Percentiles rank a stretch among this genome's conserved stretches.
phyloP scores from a whole-genome alignment of 1,140 invertebrate genomes.

The Pygmarrhopalites habei region DNA sequence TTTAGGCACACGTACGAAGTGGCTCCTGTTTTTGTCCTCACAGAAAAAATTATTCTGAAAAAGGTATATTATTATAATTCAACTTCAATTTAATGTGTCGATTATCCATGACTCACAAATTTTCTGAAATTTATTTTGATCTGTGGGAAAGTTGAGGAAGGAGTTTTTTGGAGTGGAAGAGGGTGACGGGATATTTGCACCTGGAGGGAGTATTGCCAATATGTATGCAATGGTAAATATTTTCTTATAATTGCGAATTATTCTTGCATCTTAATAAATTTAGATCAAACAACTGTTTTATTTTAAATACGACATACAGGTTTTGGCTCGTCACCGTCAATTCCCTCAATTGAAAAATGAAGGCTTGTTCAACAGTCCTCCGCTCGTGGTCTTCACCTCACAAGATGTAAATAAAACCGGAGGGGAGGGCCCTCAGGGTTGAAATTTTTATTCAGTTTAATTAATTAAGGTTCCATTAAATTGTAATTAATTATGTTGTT shows the following conservation, averaged over 20 bases:
- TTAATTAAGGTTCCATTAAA: too few species aligned
- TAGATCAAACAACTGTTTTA: too few species aligned
- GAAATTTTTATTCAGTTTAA: too few species aligned
- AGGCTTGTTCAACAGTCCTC: slow-evolving; percentile 54
- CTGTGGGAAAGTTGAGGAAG: slow-evolving; percentile 47
- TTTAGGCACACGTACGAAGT: slow-evolving; percentile 41
- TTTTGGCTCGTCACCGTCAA: slow-evolving; percentile 63
- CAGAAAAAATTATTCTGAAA: slow-evolving; percentile 32
- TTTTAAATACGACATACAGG: too few species aligned
- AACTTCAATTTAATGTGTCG: too few species aligned
- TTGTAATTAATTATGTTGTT: too few species aligned
- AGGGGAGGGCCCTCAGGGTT: too few species aligned
- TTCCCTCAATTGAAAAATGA: slow-evolving; percentile 67
- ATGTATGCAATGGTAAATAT: slow-evolving; percentile 77
- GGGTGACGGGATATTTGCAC: slow-evolving; percentile 54
- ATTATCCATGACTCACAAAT: too few species aligned
- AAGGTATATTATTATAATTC: too few species aligned
- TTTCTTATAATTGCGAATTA: too few species aligned
- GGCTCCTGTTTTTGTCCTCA: slow-evolving; percentile 38
- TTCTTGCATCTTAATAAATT: too few species aligned
- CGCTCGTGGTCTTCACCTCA: slow-evolving; percentile 63
- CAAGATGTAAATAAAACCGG: slow-evolving; percentile 64
- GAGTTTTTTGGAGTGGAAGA: slow-evolving; percentile 43
- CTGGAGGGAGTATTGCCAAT: slow-evolving; percentile 79
- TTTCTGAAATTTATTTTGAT: too few species aligned